These are phyloP conservation scores for Bombyx huttoni DNA, from an alignment of 2,888 invertebrate species.

Conservation along the genomic window DNA sequence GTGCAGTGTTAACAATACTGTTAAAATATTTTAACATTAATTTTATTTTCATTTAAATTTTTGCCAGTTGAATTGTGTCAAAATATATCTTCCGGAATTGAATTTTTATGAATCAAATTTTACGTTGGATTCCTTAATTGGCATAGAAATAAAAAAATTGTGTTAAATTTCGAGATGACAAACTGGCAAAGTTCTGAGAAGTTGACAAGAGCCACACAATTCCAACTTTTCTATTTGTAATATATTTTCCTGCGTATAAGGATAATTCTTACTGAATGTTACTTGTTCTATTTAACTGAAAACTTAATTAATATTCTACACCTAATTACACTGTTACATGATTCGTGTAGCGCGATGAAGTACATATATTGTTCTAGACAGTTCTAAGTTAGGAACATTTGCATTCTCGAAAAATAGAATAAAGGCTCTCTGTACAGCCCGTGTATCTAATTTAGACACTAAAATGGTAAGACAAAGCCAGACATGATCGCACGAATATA, in stretches of 20 bases:
- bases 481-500: background rate
- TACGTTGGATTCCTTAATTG: background rate
- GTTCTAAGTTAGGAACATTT: no score
- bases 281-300: background rate
- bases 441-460: background rate
- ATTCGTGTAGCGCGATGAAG: no score
- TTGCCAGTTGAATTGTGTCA: no score
- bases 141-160: background rate
- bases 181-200: background rate
- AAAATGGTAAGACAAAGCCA: background rate
- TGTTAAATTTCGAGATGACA: background rate
- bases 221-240: background rate
- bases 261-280: background rate
- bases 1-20: no score
- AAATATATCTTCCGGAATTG: no score
- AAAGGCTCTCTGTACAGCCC: no score
- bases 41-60: no score
- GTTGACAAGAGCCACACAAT: background rate
- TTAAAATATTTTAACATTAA: no score
- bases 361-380: no score
- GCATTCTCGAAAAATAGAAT: no score
- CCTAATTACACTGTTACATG: no score
- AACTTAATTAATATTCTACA: background rate
- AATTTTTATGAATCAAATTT: background rate
- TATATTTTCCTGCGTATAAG: background rate